phyloP scores from a whole-genome alignment of 2,797 vertebrate genomes.

The Taeniopygia guttata region DNA sequence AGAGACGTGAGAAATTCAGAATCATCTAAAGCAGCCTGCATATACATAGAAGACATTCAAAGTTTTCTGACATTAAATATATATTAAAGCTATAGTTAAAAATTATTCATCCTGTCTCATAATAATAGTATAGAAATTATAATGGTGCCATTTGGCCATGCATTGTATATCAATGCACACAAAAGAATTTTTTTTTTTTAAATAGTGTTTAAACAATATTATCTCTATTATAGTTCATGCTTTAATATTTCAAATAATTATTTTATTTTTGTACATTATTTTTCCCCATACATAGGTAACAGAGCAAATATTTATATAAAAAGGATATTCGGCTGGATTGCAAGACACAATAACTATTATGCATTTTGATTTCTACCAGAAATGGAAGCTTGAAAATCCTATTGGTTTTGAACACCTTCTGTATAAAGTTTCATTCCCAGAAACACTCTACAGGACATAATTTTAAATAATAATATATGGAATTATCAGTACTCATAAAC shows the following conservation, averaged over 20 bases:
- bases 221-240: neutral
- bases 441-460: neutral
- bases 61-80: neutral
- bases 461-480: neutral
- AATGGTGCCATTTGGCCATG: neutral
- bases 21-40: neutral
- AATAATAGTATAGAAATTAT: neutral
- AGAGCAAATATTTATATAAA: neutral
- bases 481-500: neutral
- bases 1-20: neutral
- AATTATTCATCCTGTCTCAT: neutral
- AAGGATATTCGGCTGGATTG: neutral
- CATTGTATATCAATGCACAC: neutral
- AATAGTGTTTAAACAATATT: neutral
- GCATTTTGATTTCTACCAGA: neutral
- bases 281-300: neutral
- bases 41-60: neutral
- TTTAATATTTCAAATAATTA: neutral
- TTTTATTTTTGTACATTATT: neutral
- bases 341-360: neutral
- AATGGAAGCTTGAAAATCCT: neutral
- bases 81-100: neutral
- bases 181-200: neutral
- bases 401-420: accelerated
- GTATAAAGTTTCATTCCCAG: neutral